These are phyloP conservation scores for Mnemiopsis leidyi DNA, from an alignment of 37 sponge, comb jelly and placozoan species.

Conservation along the genomic window DNA sequence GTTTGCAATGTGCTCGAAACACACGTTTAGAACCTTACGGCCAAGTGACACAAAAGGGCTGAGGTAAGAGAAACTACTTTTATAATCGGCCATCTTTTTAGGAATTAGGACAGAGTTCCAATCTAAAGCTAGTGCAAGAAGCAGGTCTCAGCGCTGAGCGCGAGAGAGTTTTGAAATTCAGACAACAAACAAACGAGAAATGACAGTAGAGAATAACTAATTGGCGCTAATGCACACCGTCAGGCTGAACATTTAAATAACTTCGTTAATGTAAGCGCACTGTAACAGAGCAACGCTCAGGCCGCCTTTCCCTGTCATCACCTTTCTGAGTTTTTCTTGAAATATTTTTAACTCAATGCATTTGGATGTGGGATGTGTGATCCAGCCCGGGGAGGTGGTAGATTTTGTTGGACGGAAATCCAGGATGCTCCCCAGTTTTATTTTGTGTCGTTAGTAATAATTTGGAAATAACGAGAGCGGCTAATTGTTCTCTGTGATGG, in stretches of 20 bases:
- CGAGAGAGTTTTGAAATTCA: not conserved
- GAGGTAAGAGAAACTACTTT: not conserved
- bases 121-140: not conserved
- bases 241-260: not conserved
- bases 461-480: not conserved
- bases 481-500: not conserved
- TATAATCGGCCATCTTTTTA: slow-evolving; percentile 11
- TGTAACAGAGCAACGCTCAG: not conserved
- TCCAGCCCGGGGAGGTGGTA: not conserved
- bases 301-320: not conserved
- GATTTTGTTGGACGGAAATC: not conserved
- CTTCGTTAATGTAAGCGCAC: not conserved
- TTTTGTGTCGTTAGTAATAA: not conserved
- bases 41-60: not conserved
- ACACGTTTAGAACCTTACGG: not conserved
- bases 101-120: no score
- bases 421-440: not conserved
- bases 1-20: not conserved
- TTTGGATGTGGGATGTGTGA: not conserved
- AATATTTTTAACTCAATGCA: not conserved
- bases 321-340: not conserved
- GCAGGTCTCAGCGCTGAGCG: not conserved
- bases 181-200: not conserved
- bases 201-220: not conserved
- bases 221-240: not conserved